These are phyloP conservation scores for Celastrina argiolus DNA, from an alignment of 2,888 invertebrate genomes.

Conservation along the genomic window DNA sequence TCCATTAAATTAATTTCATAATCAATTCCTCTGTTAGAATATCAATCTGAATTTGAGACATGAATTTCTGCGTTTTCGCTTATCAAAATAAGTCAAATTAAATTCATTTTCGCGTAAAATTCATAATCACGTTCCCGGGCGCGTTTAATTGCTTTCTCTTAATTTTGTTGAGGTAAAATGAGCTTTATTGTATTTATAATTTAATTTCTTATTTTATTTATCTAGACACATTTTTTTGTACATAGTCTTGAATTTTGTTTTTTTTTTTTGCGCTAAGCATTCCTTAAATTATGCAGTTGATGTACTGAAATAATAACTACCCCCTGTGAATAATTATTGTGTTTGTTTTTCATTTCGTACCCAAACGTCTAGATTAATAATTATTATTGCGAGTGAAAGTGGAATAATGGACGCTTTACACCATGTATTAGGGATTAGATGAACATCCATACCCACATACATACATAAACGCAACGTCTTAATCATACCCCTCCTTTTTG, in stretches of 20 bases:
- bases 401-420: too few species aligned
- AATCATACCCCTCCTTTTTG: too few species aligned
- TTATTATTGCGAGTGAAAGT: too few species aligned
- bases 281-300: too few species aligned
- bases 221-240: not conserved
- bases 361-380: too few species aligned
- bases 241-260: not conserved
- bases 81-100: conserved; percentile 9
- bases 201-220: not conserved
- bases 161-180: not conserved
- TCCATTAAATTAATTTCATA: not conserved
- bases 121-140: not conserved
- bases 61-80: not conserved
- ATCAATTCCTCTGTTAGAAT: not conserved
- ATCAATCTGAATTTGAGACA: not conserved
- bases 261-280: too few species aligned
- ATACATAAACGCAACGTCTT: too few species aligned
- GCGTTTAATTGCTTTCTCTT: not conserved
- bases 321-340: too few species aligned
- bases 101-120: not conserved
- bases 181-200: not conserved
- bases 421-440: too few species aligned
- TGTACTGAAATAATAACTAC: too few species aligned
- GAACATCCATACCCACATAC: too few species aligned
- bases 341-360: too few species aligned